A percentile compares a stretch with the other conserved stretches of the same genome.
phyloP scores from a whole-genome alignment of 2,113 vertebrate genomes.

The Thryonomys swinderianus region DNA sequence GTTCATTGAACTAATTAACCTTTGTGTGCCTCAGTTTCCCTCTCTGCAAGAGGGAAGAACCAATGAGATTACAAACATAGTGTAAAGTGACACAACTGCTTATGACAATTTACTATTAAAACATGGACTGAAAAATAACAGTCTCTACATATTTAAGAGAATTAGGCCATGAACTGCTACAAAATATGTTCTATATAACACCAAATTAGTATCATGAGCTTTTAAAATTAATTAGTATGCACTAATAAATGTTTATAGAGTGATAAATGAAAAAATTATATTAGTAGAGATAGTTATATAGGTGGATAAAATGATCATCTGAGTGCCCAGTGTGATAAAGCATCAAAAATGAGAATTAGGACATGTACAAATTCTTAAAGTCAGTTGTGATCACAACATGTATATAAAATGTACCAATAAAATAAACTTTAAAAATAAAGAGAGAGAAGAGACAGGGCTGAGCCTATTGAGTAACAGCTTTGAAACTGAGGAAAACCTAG shows the following conservation, averaged over 20 bases:
- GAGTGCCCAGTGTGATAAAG: not conserved
- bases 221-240: not conserved
- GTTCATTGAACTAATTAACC: not conserved
- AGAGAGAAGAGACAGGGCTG: not conserved
- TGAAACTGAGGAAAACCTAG: not conserved
- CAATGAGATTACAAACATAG: not conserved
- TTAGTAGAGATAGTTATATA: not conserved
- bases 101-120: not conserved
- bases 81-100: not conserved
- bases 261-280: not conserved
- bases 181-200: not conserved
- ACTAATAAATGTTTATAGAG: not conserved
- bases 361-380: no score
- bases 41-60: not conserved
- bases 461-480: not conserved
- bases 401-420: no score
- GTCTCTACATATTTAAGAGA: not conserved
- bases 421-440: no score
- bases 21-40: not conserved
- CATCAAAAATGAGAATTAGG: no score
- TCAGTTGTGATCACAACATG: no score
- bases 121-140: not conserved
- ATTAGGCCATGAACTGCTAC: not conserved
- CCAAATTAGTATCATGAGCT: not conserved
- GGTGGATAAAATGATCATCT: not conserved